Conservation (phyloP, 2,113 vertebrate species). For the Dipodomys stephensi region DNA sequence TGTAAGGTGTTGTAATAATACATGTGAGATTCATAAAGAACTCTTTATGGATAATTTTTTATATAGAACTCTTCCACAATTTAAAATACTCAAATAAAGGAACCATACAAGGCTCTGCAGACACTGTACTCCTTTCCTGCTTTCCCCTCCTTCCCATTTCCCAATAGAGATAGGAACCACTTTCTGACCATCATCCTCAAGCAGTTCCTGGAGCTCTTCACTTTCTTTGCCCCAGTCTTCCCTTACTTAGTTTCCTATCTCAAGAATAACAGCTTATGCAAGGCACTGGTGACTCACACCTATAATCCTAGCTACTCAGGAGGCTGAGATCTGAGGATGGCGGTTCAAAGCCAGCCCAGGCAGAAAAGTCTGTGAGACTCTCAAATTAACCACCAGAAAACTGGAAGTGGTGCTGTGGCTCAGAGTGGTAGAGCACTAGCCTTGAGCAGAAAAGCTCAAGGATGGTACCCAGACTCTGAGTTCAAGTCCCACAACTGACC, state of each 20-base stretch:
- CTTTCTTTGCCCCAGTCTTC: background rate
- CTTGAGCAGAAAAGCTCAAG: no score
- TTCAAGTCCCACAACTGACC: no score
- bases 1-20: no score
- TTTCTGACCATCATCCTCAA: background rate
- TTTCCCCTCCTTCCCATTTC: background rate
- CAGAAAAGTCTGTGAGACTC: no score
- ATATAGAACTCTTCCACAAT: slow-evolving; percentile 10
- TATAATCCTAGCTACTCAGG: no score
- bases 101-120: background rate
- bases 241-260: background rate
- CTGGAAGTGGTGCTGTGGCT: no score
- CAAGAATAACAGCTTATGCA: background rate
- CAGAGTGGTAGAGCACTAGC: no score
- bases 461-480: no score
- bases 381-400: no score
- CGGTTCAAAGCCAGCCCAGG: no score
- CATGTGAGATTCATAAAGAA: background rate
- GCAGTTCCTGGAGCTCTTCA: background rate
- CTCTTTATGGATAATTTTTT: background rate
- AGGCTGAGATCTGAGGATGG: no score
- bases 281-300: no score
- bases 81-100: slow-evolving; percentile 1
- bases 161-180: background rate
- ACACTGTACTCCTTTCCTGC: background rate